Evolutionary conservation across 2,113 vertebrate species (phyloP).

Genomic region (Alethe castanea): DNA sequence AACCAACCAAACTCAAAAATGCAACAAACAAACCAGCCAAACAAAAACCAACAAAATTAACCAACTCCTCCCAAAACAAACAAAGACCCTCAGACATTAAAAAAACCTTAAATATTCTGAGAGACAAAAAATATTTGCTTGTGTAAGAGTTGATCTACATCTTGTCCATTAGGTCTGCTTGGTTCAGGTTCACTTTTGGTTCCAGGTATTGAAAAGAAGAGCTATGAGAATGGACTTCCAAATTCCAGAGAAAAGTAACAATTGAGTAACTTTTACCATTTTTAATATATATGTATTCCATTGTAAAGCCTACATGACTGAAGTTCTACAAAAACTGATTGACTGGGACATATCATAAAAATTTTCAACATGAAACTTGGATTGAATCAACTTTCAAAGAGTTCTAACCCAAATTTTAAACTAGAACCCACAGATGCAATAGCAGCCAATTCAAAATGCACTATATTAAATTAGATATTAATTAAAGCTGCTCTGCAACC

Average conservation of each 20-base stretch:
- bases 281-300: background rate
- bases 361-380: too few species aligned
- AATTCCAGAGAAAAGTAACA: background rate
- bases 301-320: background rate
- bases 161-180: background rate
- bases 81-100: rapidly evolving
- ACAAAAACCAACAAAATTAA: background rate
- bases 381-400: background rate
- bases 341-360: background rate
- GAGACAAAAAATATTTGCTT: background rate
- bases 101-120: background rate
- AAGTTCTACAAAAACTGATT: background rate
- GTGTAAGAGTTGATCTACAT: background rate
- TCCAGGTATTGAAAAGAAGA: background rate
- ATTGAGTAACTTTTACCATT: background rate
- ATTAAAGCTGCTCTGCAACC: background rate
- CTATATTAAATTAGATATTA: background rate
- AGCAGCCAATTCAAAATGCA: background rate
- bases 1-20: background rate
- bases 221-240: background rate
- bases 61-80: background rate
- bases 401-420: background rate
- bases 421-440: background rate
- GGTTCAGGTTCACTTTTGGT: background rate
- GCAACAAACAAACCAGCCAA: background rate